These are phyloP conservation scores for Malacoraja senta DNA, from an alignment of 2,797 vertebrate species.

Conservation along the genomic window DNA sequence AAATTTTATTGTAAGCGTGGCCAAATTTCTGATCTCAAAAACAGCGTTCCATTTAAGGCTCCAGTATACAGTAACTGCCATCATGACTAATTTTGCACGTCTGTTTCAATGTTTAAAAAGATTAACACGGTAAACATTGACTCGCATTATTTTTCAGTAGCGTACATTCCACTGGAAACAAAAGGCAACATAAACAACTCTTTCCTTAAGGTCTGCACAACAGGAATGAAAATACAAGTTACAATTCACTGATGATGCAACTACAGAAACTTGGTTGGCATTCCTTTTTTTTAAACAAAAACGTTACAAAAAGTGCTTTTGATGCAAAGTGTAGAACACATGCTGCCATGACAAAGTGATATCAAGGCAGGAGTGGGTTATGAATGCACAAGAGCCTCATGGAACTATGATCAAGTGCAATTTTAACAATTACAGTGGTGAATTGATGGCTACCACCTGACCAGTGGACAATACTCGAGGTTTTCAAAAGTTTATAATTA, in stretches of 20 bases:
- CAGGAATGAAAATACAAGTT: constrained; percentile 71
- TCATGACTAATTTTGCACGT: constrained; percentile 63
- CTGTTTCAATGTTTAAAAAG: constrained; percentile 65
- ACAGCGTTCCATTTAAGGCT: constrained; percentile 83
- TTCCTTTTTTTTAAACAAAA: constrained; percentile 53
- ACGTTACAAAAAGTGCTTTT: constrained; percentile 73
- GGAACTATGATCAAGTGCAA: constrained; percentile 70
- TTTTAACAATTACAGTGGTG: constrained; percentile 64
- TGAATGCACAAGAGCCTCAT: constrained; percentile 74
- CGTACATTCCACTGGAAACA: constrained; percentile 75
- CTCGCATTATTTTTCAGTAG: constrained; percentile 61
- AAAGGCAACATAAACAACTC: constrained; percentile 67
- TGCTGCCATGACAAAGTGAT: constrained; percentile 68
- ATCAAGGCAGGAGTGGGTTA: constrained; percentile 72
- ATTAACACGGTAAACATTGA: constrained; percentile 67
- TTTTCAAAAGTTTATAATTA: constrained; percentile 65
- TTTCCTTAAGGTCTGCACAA: constrained; percentile 63
- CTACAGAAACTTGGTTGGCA: constrained; percentile 69
- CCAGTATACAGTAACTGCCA: constrained; percentile 74
- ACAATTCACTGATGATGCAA: constrained; percentile 62
- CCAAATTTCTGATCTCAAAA: constrained; percentile 76
- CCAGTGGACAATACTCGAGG: constrained; percentile 66
- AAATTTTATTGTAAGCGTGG: constrained; percentile 87
- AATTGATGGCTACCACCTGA: constrained; percentile 59
- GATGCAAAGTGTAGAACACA: constrained; percentile 74